Conservation (phyloP, 2,113 vertebrate species). For the Ciconia maguari region DNA sequence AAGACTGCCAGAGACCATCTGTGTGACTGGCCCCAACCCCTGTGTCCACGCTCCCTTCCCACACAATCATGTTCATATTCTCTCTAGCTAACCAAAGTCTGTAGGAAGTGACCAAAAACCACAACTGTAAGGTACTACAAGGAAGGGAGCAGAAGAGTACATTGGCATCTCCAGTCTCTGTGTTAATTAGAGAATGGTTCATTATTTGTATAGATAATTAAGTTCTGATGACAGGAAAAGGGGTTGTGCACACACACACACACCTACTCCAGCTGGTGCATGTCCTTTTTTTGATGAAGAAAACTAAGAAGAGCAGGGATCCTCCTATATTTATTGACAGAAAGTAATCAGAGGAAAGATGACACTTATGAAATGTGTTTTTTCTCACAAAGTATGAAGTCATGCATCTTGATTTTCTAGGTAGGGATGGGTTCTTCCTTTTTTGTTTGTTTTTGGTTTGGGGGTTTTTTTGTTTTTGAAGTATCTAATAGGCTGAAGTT, state of each 20-base stretch:
- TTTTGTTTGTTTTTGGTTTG: neutral
- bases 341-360: neutral
- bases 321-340: neutral
- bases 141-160: neutral
- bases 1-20: neutral
- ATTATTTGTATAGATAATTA: neutral
- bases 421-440: neutral
- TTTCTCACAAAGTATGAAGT: neutral
- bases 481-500: neutral
- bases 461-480: neutral
- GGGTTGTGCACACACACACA: neutral
- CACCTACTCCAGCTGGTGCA: neutral
- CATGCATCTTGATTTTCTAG: neutral
- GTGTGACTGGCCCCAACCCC: neutral
- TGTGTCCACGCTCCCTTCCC: fast-evolving
- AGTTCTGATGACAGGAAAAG: neutral
- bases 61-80: neutral
- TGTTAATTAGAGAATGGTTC: neutral
- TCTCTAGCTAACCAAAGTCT: neutral
- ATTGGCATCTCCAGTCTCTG: neutral
- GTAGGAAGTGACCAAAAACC: neutral
- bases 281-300: neutral
- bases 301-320: neutral
- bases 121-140: neutral
- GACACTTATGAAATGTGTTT: neutral